These are phyloP conservation scores for Thaumetopoea pityocampa DNA, from an alignment of 1,140 invertebrate genomes.

Conservation along the genomic window DNA sequence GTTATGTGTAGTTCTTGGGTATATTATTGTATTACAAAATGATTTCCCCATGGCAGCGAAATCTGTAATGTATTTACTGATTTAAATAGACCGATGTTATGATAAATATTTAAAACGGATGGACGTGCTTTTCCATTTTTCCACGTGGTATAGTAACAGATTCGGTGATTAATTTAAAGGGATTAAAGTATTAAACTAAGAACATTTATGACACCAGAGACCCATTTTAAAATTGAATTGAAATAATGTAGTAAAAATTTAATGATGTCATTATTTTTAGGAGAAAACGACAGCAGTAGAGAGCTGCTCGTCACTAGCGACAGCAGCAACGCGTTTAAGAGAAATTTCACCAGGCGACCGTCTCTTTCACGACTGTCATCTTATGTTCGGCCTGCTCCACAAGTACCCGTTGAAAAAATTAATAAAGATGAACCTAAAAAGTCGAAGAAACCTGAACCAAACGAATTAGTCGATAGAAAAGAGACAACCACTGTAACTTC, in stretches of 20 bases:
- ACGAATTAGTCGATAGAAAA: background rate
- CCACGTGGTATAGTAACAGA: too few relatives aligned
- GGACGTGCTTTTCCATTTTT: too few relatives aligned
- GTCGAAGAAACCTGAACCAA: background rate
- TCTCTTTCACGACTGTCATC: conserved; percentile 49
- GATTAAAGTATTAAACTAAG: too few relatives aligned
- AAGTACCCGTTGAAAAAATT: background rate
- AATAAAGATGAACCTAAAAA: conserved; percentile 2
- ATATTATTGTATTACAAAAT: too few relatives aligned
- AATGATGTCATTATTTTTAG: conserved; percentile 13
- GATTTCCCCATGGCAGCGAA: too few relatives aligned
- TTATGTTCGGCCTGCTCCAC: conserved; percentile 29
- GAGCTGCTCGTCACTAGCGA: conserved; percentile 63
- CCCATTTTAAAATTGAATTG: too few relatives aligned
- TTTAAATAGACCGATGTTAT: background rate
- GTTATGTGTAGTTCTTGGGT: too few relatives aligned
- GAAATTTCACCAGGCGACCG: conserved; percentile 56
- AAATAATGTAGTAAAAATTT: too few relatives aligned
- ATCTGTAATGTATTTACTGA: background rate
- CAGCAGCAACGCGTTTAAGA: conserved; percentile 45
- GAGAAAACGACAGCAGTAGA: conserved; percentile 51
- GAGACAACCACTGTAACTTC: background rate
- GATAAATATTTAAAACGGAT: too few relatives aligned
- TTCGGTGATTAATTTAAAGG: too few relatives aligned
- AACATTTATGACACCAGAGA: too few relatives aligned